Base-by-base conservation (phyloP, 2,113 vertebrate genomes). In the Eleginops maclovinus region DNA sequence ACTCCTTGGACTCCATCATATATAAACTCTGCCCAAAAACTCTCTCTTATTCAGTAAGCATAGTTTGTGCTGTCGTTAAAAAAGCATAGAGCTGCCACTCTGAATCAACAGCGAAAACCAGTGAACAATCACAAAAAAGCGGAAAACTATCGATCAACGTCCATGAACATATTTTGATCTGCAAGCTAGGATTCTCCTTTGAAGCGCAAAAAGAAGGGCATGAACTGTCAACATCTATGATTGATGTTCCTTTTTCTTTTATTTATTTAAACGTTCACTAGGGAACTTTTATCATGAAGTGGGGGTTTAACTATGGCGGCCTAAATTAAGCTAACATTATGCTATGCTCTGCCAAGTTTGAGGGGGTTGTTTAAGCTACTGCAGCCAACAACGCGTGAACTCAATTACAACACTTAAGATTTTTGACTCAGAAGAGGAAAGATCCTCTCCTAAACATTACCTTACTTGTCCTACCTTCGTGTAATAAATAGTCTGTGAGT, bases 331-430 rank as follows among this genome's bases (percentile, higher is more conserved):
- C 64, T 49, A 31, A 36, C 75, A 46, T n/a, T 71, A 21, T 59
- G 53, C 2, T 13, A 49, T 41, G 59, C 75, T 40, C 56, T 77
- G 71, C 58, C 62, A 85, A 49, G 49, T 85, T 83, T 75, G 59
- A 76, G 63, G 61, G 46, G 40, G 63, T 46, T 78, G 59, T 75
- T 84, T 83, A 7, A 65, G 63, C 50, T 69, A 14, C 63, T 73
- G 70, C 53, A 65, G 73, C 77, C 84, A 87, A 83, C 83, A 87
- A 81, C 49, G 40, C 21, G 2, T 80, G 72, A 87, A 83, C 53
- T 79, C 69, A 72, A 77, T 81, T 84, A 85, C 68, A 70, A 55
- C 73, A 59, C 72, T 75, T 62, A 15, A 22, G 60, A 77, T 81
- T 61, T 36, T 84, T 65, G 61, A 65, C 63, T 68, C 46, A 40